Percentiles rank a stretch among this genome's conserved stretches.
Conservation (phyloP, 2,888 invertebrate species). For the Euplagia quadripunctaria region DNA sequence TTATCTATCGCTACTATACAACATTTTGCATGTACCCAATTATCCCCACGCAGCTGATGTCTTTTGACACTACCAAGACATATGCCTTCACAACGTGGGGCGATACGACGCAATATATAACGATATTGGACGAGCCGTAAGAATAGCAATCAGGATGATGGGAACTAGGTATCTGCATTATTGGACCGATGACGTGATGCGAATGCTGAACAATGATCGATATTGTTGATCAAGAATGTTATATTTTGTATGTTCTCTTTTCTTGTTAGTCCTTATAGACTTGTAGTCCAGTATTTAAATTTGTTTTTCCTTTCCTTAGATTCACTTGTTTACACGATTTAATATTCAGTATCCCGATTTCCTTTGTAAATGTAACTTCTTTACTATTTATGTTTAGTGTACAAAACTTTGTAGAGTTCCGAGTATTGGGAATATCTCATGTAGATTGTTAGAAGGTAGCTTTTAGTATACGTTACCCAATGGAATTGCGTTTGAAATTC, state of each 20-base stretch:
- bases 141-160: constrained; percentile 73
- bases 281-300: neutral
- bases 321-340: neutral
- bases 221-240: constrained; percentile 33
- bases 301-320: neutral
- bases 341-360: neutral
- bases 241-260: constrained; percentile 10
- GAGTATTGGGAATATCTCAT: neutral
- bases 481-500: neutral
- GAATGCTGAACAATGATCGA: constrained; percentile 55
- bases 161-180: constrained; percentile 64
- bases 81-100: constrained; percentile 53
- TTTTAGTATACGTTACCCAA: neutral
- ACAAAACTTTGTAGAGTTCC: neutral
- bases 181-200: constrained; percentile 62
- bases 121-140: constrained; percentile 68
- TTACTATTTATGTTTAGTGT: neutral
- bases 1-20: neutral
- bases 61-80: constrained; percentile 51
- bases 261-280: neutral
- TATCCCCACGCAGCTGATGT: constrained; percentile 47
- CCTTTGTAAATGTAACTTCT: neutral
- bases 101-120: constrained; percentile 58
- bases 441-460: neutral
- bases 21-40: constrained; percentile 36